These are phyloP conservation scores for Epizoanthus fatuus DNA, from an alignment of 92 coral and sea anemone species.

Conservation along the genomic window DNA sequence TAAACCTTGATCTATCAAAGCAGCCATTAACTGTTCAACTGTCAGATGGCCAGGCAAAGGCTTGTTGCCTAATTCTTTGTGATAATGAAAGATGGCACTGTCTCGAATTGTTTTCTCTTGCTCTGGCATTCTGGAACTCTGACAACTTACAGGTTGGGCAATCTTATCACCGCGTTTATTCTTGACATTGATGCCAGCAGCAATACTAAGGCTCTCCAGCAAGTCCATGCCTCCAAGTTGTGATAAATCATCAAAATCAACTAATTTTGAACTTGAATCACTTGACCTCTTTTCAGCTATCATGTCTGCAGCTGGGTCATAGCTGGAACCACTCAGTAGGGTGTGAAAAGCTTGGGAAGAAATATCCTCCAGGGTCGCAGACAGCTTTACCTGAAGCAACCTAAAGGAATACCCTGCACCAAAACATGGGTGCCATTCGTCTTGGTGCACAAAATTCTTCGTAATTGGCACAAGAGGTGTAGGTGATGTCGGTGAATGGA, in stretches of 20 bases:
- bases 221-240: slow-evolving; percentile 80
- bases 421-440: slow-evolving; percentile 95
- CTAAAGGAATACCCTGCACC: slow-evolving; percentile 93
- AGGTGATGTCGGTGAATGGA: slow-evolving; percentile 62
- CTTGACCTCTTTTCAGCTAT: slow-evolving; percentile 53
- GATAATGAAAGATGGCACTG: slow-evolving; percentile 57
- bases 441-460: slow-evolving; percentile 75
- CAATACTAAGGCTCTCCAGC: slow-evolving; percentile 72
- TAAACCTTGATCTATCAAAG: slow-evolving; percentile 75
- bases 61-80: slow-evolving; percentile 66
- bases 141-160: slow-evolving; percentile 35
- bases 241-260: slow-evolving; percentile 74
- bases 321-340: slow-evolving; percentile 32
- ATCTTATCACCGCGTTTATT: slow-evolving; percentile 86
- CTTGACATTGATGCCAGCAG: slow-evolving; percentile 95
- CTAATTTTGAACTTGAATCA: slow-evolving; percentile 72
- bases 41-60: slow-evolving; percentile 76
- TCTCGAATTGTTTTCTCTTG: slow-evolving; percentile 52
- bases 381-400: slow-evolving; percentile 73
- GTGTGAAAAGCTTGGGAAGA: slow-evolving; percentile 64
- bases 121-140: slow-evolving; percentile 55
- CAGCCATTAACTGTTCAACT: slow-evolving; percentile 73
- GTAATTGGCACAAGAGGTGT: slow-evolving; percentile 69
- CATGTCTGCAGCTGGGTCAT: slow-evolving; percentile 65
- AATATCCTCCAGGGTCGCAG: slow-evolving; percentile 77